phyloP scores from a whole-genome alignment of 2,113 vertebrate species.

The Calidris pugnax region DNA sequence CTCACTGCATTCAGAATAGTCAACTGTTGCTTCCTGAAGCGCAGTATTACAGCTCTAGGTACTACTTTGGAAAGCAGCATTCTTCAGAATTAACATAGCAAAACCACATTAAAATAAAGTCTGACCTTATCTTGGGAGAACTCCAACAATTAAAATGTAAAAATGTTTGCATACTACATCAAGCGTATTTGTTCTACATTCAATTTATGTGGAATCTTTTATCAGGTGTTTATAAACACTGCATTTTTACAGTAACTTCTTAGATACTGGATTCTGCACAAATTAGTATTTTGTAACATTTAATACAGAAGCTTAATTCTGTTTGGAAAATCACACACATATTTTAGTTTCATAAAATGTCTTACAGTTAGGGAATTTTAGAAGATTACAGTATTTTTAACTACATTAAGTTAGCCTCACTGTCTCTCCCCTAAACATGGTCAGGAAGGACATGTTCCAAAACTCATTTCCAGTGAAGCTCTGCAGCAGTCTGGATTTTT shows the following conservation, averaged over 20 bases:
- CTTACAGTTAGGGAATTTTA: not conserved
- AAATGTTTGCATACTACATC: not conserved
- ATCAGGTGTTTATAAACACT: not conserved
- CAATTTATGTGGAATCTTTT: not conserved
- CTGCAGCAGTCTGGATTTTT: not conserved
- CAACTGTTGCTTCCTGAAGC: not conserved
- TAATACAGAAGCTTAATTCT: not conserved
- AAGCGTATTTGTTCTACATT: not conserved
- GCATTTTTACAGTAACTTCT: not conserved
- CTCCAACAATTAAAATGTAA: not conserved
- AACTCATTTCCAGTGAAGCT: not conserved
- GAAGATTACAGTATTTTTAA: not conserved
- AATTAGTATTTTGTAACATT: not conserved
- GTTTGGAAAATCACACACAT: not conserved
- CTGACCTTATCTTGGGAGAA: not conserved
- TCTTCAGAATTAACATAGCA: not conserved
- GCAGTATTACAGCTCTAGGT: not conserved
- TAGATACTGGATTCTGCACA: not conserved
- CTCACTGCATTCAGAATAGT: not conserved
- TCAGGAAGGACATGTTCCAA: not conserved
- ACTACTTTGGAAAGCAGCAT: not conserved
- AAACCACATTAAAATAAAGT: not conserved
- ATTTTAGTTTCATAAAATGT: not conserved
- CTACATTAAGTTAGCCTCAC: not conserved
- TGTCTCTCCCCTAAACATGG: not conserved